Evolutionary conservation across 92 coral and sea anemone species (phyloP), one percentile per base, ranked within the genome.

Genomic region (Phenganax stokvisi): DNA sequence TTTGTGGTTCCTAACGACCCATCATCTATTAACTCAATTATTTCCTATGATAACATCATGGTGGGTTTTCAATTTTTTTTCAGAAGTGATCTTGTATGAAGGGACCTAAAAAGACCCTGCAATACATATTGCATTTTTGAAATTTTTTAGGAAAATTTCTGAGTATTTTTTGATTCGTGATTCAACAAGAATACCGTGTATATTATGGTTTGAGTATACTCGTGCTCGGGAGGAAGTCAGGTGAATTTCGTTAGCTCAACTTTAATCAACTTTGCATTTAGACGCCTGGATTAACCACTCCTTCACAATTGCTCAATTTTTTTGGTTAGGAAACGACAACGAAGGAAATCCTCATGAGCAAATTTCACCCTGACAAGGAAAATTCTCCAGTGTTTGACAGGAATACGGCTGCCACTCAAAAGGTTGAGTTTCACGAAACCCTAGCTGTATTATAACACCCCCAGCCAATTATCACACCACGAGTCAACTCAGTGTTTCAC

Each of bases 181-280:
- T 69, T 94, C 98, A 60, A 94, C 98, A 9, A 84, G 92, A 58
- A 94, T 94, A 81, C 98, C 98, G 44, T 88, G 97, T 79, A 96
- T 94, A 52, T 88, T 94, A 89, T 94, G 98, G 98, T 94, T 94
- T 89, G 98, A 94, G 82, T 94, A 94, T 89, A 94, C 98, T 10
- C 90, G 90, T 54, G 92, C 98, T 82, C 88, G 98, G 66, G 90
- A 92, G 79, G 98, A 94, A 87, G 88, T 91, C 81, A 91, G 96
- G 98, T 92, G 81, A 85, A 85, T 54, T 57, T 75, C 55, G 12
- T 12, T 60, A 51, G 20, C 47, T 53, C 55, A 5, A 28, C 20
- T 53, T 77, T 47, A 13, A 3, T 1, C 17, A 53, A 27, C 9
- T 10, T 76, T 20, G 12, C 44, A 7, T 3, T 6, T 6, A 0